Evolutionary conservation across 1,140 invertebrate species (phyloP), one percentile per base, ranked within the genome.

Genomic region (Drosophila tsacasi): DNA sequence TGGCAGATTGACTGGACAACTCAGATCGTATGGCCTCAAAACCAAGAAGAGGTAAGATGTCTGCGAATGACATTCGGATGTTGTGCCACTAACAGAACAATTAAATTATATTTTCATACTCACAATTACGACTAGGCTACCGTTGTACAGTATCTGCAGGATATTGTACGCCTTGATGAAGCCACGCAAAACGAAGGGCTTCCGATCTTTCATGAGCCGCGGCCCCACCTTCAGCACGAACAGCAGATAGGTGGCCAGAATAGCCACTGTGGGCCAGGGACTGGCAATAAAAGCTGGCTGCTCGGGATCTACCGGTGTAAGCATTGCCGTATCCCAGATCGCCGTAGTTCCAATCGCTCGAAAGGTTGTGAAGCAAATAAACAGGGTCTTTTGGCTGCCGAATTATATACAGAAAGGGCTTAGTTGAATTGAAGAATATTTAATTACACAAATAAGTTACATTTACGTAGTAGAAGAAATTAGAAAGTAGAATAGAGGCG

Each of bases 131-230:
- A 71, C 15, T 0, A 82, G 12, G 1, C 27, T 1, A 1, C 21
- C 30, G 21, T 86, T 91, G 42, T 63, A 81, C 6, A 73, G 3
- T 5, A 91, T 95, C 93, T 97, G 96, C 2, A 95, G 92, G 10
- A 96, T 93, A 81, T 98, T 98, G 93, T 99, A 99, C 8, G 96
- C 60, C 21, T 97, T 95, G n/a, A 98, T 94, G 0, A 95, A 84
- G 39, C 94, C 42, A 69, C 96, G 96, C 19, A 98, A 93, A 17
- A 96, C 94, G 73, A 96, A 97, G 0, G 97, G 96, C 85, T 97
- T 96, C 64, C 96, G 94, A 75, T 97, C 95, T 73, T 95, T 94
- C 98, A 98, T 98, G 61, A 96, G 95, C 47, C 35, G 94, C 87
- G 42, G 42, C 3, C 97, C 97, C 32, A 94, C 89, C 55, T 79